Evolutionary conservation across 2,113 vertebrate genomes (phyloP).

Genomic region (Callospermophilus lateralis): DNA sequence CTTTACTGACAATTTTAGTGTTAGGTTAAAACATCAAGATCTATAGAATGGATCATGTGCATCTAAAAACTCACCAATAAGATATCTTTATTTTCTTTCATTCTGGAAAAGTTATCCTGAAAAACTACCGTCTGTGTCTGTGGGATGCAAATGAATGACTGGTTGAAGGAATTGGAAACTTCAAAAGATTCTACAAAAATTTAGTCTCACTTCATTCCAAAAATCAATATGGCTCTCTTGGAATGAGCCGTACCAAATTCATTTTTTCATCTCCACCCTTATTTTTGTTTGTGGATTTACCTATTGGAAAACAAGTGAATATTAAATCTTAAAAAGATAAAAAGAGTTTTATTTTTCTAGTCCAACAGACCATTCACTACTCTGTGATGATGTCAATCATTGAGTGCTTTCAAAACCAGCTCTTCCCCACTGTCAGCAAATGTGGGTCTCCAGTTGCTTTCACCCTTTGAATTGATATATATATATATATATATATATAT

Average conservation of each 20-base stretch:
- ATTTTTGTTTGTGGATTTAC: neutral
- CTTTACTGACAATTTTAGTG: neutral
- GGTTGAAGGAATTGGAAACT: neutral
- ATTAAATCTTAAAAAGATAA: neutral
- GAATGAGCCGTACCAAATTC: neutral
- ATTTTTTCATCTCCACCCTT: neutral
- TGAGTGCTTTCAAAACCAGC: rapidly evolving
- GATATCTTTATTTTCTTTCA: neutral
- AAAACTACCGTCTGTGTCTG: neutral
- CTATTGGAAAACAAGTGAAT: neutral
- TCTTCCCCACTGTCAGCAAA: neutral
- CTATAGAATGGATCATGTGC: neutral
- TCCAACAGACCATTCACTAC: neutral
- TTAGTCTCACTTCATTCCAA: neutral
- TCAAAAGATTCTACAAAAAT: neutral
- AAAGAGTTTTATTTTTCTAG: neutral
- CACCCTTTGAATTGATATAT: neutral
- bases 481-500: too few species aligned
- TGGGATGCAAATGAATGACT: neutral
- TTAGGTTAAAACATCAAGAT: neutral
- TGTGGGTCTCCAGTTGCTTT: rapidly evolving
- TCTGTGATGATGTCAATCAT: rapidly evolving
- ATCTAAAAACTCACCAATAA: neutral
- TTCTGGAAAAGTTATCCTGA: neutral
- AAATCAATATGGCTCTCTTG: neutral